Base-by-base conservation (phyloP, 2,797 vertebrate genomes). In the Falco biarmicus region DNA sequence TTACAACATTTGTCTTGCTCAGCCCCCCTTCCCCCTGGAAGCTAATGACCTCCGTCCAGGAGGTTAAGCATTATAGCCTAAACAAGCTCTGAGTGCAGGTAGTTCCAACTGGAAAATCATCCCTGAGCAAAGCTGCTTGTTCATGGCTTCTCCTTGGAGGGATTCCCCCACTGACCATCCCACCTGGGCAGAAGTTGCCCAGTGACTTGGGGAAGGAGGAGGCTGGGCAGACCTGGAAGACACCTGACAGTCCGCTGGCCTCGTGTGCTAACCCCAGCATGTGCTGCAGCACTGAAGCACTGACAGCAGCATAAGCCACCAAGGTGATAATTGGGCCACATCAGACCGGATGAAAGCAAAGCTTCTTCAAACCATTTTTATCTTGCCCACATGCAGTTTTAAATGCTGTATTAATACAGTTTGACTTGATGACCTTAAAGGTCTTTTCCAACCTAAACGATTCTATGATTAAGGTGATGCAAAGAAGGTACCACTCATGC, bases 231-330 rank as follows among this genome's bases (percentile, higher is more conserved):
- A 9, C n/a, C 39, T 10, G 39, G 26, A 29, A 31, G 60, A 31
- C 5, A 5, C 9, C 34, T 29, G 51, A 15, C 18, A 10, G 25
- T 9, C 29, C 9, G 2, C 15, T 34, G 37, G 16, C 47, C n/a
- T 59, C 16, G n/a, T 26, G 53, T 37, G n/a, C 10, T 28, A 6
- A 6, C 24, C 17, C 41, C 20, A 2, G 0, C 0, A 5, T 2
- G 6, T 11, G 28, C 47, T 19, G 54, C 47, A 18, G 53, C 53
- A 37, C 28, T 6, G 6, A 45, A 28, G 24, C 19, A 13, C 53
- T 22, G 78, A 29, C 31, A n/a, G 56, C 48, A 14, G 19, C 61
- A 39, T 25, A 16, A 29, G 25, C 56, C 65, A 10, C 6, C 11
- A 6, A 37, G 37, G 64, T 4, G 34, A 13, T 9, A 28, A 17